phyloP scores from a whole-genome alignment of 1,140 invertebrate genomes.

The Acyrthosiphon pisum region DNA sequence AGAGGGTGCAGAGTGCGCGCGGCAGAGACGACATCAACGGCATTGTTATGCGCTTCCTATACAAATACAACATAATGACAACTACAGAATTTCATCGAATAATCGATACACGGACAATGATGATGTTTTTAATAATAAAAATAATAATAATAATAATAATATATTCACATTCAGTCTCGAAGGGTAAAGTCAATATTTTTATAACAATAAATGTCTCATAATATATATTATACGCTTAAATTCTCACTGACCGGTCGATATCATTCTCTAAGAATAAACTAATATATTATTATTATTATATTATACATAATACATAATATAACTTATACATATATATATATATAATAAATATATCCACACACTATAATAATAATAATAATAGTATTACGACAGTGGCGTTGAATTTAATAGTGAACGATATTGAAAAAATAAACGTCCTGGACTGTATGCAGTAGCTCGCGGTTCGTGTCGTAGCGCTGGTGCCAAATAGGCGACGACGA shows the following conservation, averaged over 20 bases:
- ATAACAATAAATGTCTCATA: not conserved
- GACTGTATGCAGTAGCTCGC: not conserved
- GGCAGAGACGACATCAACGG: not conserved
- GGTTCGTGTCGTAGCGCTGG: not conserved
- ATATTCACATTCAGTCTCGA: not conserved
- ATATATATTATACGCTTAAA: not conserved
- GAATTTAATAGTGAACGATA: not conserved
- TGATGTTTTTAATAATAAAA: not conserved
- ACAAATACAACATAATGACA: conserved; percentile 11
- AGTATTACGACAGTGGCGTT: not conserved
- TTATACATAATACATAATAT: not conserved
- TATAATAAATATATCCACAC: too few relatives aligned
- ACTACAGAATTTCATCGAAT: not conserved
- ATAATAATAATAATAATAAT: conserved; percentile 1
- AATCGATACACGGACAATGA: conserved; percentile 9
- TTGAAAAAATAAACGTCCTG: not conserved
- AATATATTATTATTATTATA: not conserved
- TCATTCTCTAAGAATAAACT: not conserved
- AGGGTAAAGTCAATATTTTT: not conserved
- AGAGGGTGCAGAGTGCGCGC: not conserved
- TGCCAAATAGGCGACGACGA: not conserved
- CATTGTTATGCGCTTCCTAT: not conserved
- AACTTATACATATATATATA: too few relatives aligned
- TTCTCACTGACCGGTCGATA: not conserved
- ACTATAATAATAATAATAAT: not conserved